Conservation (phyloP, 2,888 invertebrate species). For the Biston stratarius region DNA sequence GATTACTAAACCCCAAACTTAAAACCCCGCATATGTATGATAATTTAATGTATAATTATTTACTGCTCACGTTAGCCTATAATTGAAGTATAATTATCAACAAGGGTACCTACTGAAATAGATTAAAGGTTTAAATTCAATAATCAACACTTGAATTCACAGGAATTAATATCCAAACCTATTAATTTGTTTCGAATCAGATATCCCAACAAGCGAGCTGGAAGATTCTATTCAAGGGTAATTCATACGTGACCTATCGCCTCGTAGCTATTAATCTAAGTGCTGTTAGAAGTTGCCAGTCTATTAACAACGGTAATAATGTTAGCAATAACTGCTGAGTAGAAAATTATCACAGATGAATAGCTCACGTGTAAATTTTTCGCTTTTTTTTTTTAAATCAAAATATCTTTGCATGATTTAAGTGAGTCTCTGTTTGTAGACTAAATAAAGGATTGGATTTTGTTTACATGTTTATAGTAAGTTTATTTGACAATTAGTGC, state of each 20-base stretch:
- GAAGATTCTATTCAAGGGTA: conserved; percentile 17
- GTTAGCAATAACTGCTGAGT: conserved; percentile 11
- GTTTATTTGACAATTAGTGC: too few species aligned
- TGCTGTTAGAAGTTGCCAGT: conserved; percentile 26
- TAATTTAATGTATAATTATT: too few species aligned
- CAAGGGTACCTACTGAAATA: not conserved
- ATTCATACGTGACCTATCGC: conserved; percentile 19
- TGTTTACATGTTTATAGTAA: too few species aligned
- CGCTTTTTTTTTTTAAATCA: not conserved
- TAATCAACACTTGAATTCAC: not conserved
- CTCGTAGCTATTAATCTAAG: conserved; percentile 30
- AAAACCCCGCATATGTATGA: too few species aligned
- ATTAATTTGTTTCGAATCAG: conserved; percentile 15
- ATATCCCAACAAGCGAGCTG: conserved; percentile 4
- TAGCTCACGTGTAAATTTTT: not conserved
- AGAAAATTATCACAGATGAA: not conserved
- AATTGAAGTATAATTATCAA: not conserved
- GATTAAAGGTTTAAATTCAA: not conserved
- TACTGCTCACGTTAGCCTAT: too few species aligned
- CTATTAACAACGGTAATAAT: conserved; percentile 29
- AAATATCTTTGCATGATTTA: too few species aligned
- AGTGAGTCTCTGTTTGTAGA: too few species aligned
- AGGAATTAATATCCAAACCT: conserved; percentile 7
- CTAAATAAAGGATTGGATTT: not conserved
- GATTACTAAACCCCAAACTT: too few species aligned